These are phyloP conservation scores for Cryptomyrus ogoouensis DNA, from an alignment of 2,113 vertebrate species.

Conservation along the genomic window DNA sequence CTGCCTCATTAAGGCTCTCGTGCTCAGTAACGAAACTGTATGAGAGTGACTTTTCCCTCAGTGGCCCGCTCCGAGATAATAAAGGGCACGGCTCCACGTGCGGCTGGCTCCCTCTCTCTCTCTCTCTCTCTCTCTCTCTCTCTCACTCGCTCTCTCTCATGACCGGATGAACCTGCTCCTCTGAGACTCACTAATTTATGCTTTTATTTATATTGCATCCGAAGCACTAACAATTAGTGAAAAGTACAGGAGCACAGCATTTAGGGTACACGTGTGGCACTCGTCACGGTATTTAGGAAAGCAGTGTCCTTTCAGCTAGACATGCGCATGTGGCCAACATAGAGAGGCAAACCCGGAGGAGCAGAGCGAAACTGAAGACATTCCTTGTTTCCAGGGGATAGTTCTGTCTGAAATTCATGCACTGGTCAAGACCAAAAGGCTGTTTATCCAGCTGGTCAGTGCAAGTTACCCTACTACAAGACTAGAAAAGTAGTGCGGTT, in stretches of 20 bases:
- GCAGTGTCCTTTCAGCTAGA: neutral
- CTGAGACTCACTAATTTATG: neutral
- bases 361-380: neutral
- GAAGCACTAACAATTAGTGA: neutral
- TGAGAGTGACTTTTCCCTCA: conserved; percentile 18
- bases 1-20: conserved; percentile 47
- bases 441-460: neutral
- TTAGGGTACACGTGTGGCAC: neutral
- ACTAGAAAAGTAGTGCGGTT: neutral
- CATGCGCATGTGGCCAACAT: neutral
- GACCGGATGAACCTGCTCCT: neutral
- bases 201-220: neutral
- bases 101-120: neutral
- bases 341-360: neutral
- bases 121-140: neutral
- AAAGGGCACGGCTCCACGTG: conserved; percentile 16
- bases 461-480: neutral
- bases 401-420: neutral
- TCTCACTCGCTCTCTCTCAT: neutral
- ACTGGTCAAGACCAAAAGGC: neutral
- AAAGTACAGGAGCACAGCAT: neutral
- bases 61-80: conserved; percentile 27
- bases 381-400: neutral
- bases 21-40: conserved; percentile 44
- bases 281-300: neutral